Percentiles rank a stretch among this genome's conserved stretches.
Evolutionary conservation across 2,113 vertebrate genomes (phyloP).

Genomic region (Rhinolophus sinicus): DNA sequence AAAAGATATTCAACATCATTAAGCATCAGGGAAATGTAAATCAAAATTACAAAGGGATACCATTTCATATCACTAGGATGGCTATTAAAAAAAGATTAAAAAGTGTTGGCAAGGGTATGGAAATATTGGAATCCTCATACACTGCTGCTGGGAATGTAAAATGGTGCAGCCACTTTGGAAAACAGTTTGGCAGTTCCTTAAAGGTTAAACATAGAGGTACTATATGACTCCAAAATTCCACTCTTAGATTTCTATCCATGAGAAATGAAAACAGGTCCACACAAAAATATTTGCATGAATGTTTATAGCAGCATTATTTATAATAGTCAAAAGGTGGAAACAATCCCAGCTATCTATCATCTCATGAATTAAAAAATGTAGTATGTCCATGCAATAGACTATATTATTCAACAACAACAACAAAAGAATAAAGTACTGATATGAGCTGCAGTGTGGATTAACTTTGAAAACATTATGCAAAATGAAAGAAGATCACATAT

Average conservation of each 20-base stretch:
- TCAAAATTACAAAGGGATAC: background rate
- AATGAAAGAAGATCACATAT: background rate
- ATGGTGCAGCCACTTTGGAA: background rate
- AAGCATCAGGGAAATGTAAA: background rate
- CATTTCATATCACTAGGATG: background rate
- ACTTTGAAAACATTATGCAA: background rate
- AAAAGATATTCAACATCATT: background rate
- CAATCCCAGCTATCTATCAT: background rate
- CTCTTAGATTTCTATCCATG: background rate
- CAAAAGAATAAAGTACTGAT: background rate
- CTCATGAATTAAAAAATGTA: background rate
- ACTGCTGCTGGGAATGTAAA: background rate
- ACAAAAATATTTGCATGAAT: background rate
- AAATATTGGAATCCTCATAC: background rate
- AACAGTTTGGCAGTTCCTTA: background rate
- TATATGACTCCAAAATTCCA: background rate
- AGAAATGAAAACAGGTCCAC: background rate
- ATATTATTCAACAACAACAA: background rate
- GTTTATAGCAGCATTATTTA: background rate
- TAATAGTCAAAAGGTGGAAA: background rate
- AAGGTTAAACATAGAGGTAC: background rate
- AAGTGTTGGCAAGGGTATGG: background rate
- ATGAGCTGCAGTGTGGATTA: background rate
- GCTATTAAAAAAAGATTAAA: background rate
- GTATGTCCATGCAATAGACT: background rate